phyloP scores from a whole-genome alignment of 1,140 invertebrate species.

The Drosophila jambulina region DNA sequence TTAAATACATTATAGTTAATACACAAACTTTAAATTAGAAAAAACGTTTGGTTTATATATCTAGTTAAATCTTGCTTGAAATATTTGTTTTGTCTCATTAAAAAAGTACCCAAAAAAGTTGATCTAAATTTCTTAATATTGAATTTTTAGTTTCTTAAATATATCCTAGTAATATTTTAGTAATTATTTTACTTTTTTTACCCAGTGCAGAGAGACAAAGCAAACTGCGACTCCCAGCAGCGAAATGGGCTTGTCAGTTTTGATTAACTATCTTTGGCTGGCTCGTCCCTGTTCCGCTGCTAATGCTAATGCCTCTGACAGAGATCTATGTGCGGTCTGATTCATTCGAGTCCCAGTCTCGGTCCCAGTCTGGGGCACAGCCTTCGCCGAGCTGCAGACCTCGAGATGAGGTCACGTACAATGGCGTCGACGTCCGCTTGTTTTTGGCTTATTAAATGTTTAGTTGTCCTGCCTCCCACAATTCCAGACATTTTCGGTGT shows the following conservation, averaged over 20 bases:
- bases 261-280: constrained; percentile 77
- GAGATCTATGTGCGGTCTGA: constrained; percentile 78
- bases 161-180: too few species aligned
- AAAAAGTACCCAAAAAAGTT: not conserved
- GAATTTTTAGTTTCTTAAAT: not conserved
- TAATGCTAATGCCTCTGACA: constrained; percentile 77
- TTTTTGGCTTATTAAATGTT: constrained; percentile 80
- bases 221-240: constrained; percentile 38
- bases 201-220: constrained; percentile 5
- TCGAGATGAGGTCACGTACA: constrained; percentile 71
- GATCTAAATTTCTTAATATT: not conserved
- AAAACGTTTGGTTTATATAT: not conserved
- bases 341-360: constrained; percentile 59
- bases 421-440: constrained; percentile 61
- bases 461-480: constrained; percentile 46
- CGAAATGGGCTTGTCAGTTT: constrained; percentile 80
- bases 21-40: not conserved
- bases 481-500: constrained; percentile 31
- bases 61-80: not conserved
- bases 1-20: not conserved
- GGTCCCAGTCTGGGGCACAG: constrained; percentile 10
- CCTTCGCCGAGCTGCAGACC: constrained; percentile 4
- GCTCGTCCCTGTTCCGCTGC: constrained; percentile 46
- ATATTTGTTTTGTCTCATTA: not conserved
- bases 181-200: not conserved